Evolutionary conservation across 2,797 vertebrate species (phyloP).

Genomic region (Chelon auratus): DNA sequence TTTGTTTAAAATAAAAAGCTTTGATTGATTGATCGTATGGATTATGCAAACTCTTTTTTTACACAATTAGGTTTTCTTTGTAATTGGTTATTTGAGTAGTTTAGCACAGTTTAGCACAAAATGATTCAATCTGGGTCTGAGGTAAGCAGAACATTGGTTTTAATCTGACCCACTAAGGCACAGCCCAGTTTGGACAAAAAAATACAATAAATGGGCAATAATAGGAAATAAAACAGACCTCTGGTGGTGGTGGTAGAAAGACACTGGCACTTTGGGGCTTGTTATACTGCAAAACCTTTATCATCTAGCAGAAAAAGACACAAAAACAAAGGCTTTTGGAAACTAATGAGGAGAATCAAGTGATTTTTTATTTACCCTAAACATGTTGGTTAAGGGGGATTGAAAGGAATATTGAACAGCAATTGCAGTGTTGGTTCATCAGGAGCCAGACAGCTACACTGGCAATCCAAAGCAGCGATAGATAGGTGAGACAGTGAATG

Average conservation of each 20-base stretch:
- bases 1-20: constrained; percentile 17
- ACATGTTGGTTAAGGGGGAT: constrained; percentile 14
- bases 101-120: constrained; percentile 18
- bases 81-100: constrained; percentile 1
- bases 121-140: constrained; percentile 43
- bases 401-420: constrained; percentile 17
- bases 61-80: constrained; percentile 11
- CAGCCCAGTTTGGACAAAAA: constrained; percentile 58
- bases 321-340: constrained; percentile 73
- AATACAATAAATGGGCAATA: constrained; percentile 74
- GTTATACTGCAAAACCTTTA: constrained; percentile 90
- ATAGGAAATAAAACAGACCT: constrained; percentile 85
- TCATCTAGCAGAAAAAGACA: constrained; percentile 84
- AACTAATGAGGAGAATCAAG: constrained; percentile 57
- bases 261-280: constrained; percentile 84
- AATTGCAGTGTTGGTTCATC: constrained; percentile 1
- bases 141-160: constrained; percentile 44
- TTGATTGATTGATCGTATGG: not conserved
- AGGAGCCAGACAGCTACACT: not conserved
- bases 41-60: constrained; percentile 9
- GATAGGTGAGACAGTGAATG: constrained; percentile 2
- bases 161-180: constrained; percentile 51
- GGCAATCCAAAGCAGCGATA: not conserved
- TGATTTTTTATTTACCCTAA: constrained; percentile 32
- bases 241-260: constrained; percentile 86